These are phyloP conservation scores for Archegozetes longisetosus DNA, from an alignment of 1,140 invertebrate species.

Conservation along the genomic window DNA sequence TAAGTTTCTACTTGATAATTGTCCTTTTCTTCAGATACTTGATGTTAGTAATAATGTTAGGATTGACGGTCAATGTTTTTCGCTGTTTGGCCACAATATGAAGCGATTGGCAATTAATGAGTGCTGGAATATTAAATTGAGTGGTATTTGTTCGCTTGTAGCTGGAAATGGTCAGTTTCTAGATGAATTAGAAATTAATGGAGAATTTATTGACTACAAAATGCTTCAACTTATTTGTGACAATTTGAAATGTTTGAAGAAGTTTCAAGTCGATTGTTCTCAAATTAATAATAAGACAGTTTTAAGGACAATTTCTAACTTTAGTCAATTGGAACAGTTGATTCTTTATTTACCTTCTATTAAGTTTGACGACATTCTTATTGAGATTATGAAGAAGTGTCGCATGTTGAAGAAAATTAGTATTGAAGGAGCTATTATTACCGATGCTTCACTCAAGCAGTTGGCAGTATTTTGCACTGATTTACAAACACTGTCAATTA, in stretches of 20 bases:
- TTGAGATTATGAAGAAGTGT: neutral
- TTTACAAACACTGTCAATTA: neutral
- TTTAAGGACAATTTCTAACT: neutral
- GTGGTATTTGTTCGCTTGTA: neutral
- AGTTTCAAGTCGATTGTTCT: neutral
- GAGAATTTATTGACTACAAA: neutral
- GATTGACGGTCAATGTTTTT: neutral
- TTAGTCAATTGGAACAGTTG: neutral
- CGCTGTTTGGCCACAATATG: neutral
- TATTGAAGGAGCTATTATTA: neutral
- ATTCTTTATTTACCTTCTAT: neutral
- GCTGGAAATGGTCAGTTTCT: neutral
- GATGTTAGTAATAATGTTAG: neutral
- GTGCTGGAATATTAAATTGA: neutral
- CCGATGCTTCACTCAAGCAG: neutral
- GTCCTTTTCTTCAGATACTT: neutral
- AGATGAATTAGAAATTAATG: neutral
- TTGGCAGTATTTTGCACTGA: neutral
- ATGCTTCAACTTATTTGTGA: neutral
- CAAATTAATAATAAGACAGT: neutral
- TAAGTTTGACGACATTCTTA: neutral
- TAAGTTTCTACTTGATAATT: neutral
- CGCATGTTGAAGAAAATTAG: neutral
- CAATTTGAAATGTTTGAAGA: neutral
- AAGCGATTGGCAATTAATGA: neutral